Evolutionary conservation across 2,113 vertebrate genomes (phyloP).

Genomic region (Sinocyclocheilus anophthalmus): DNA sequence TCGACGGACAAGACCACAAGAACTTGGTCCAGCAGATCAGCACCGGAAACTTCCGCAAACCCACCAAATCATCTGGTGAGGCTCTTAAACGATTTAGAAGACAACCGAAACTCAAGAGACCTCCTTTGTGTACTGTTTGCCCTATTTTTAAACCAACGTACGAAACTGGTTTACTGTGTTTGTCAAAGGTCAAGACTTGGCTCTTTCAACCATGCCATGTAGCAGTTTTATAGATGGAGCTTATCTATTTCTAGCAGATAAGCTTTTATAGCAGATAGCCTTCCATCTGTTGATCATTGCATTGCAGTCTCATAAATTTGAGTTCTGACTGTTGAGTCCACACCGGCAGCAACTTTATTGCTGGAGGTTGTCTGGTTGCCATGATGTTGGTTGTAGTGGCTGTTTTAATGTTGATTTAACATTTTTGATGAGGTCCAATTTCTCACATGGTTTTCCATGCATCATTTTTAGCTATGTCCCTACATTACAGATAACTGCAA

Average conservation of each 20-base stretch:
- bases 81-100: background rate
- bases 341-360: background rate
- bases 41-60: constrained; percentile 86
- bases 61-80: constrained; percentile 86
- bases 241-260: background rate
- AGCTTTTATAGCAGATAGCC: too few relatives aligned
- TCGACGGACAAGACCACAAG: constrained; percentile 90
- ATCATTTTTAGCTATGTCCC: background rate
- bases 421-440: background rate
- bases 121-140: background rate
- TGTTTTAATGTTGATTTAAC: too few relatives aligned
- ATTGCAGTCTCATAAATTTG: background rate
- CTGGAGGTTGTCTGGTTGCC: background rate
- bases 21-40: constrained; percentile 91
- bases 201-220: background rate
- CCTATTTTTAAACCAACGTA: background rate
- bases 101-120: background rate
- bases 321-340: background rate
- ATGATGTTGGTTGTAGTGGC: background rate
- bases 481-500: background rate
- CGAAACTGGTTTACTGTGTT: background rate
- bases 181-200: background rate
- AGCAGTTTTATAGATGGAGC: background rate
- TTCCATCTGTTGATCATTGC: background rate
- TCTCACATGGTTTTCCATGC: background rate